A percentile compares a stretch with the other conserved stretches of the same genome.
phyloP scores from a whole-genome alignment of 2,888 invertebrate species.

The Pecten maximus region DNA sequence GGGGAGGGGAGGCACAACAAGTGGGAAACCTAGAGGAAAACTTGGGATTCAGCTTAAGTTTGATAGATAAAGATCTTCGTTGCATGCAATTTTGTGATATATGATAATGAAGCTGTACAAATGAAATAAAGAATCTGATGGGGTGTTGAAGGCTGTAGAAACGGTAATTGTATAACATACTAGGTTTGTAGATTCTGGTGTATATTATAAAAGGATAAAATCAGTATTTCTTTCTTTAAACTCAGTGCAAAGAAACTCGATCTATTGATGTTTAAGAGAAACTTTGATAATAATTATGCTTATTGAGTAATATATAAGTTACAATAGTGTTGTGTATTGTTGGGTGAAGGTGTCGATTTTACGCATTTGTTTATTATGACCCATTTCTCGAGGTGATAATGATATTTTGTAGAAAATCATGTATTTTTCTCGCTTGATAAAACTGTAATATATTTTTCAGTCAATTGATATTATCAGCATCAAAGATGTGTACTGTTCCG shows the following conservation, averaged over 20 bases:
- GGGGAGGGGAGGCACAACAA: background rate
- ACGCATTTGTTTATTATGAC: background rate
- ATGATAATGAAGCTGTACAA: too few species aligned
- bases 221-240: background rate
- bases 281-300: background rate
- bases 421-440: background rate
- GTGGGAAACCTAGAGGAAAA: background rate
- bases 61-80: too few species aligned
- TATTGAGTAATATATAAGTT: background rate
- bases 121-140: too few species aligned
- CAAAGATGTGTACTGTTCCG: slow-evolving; percentile 15
- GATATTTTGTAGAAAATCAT: slow-evolving; percentile 26
- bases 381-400: background rate
- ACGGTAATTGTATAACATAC: too few species aligned
- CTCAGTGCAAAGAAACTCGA: background rate
- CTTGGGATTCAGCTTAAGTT: too few species aligned
- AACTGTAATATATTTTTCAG: background rate
- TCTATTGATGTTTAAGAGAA: background rate
- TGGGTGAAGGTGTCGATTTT: background rate
- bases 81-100: too few species aligned
- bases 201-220: background rate
- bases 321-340: background rate
- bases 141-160: too few species aligned
- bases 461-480: background rate
- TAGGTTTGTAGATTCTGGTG: too few species aligned